A percentile compares a stretch with the other conserved stretches of the same genome.
Conservation (phyloP, 35 echinoderm and acorn worm genomes). For the Heliocidaris tuberculata region DNA sequence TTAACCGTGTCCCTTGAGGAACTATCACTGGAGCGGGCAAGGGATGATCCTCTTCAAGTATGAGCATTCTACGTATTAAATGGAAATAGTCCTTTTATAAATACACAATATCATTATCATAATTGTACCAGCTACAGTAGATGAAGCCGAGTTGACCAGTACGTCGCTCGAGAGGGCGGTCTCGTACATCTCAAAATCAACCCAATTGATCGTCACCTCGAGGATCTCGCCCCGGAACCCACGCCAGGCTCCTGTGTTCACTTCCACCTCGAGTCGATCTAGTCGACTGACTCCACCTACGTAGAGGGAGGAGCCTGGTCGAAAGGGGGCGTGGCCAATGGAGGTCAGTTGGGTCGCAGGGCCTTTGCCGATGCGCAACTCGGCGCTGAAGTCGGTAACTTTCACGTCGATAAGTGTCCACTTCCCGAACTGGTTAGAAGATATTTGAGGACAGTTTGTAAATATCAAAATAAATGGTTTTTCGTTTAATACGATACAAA, state of each 20-base stretch:
- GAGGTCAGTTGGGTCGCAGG: conserved; percentile 55
- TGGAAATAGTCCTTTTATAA: too few relatives aligned
- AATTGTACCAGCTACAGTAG: conserved; percentile 59
- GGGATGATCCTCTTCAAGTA: too few relatives aligned
- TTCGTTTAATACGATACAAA: neutral
- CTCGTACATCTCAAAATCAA: conserved; percentile 55
- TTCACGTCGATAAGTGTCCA: conserved; percentile 45
- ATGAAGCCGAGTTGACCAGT: conserved; percentile 56
- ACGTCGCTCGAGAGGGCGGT: conserved; percentile 32
- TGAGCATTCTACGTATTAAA: too few relatives aligned
- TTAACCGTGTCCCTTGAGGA: too few relatives aligned
- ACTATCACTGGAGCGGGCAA: too few relatives aligned
- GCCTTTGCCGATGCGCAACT: conserved; percentile 54
- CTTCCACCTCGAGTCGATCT: neutral
- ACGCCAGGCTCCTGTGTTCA: neutral
- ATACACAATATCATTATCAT: too few relatives aligned
- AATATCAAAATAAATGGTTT: too few relatives aligned
- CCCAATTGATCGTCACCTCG: conserved; percentile 56
- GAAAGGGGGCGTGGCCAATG: conserved; percentile 15
- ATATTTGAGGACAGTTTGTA: neutral
- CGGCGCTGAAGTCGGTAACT: neutral
- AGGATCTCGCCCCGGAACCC: conserved; percentile 60
- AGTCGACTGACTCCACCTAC: conserved; percentile 28
- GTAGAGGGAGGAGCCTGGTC: neutral
- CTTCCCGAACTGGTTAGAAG: conserved; percentile 31